Conservation (phyloP, 2,113 vertebrate species). For the Lepisosteus osseus region DNA sequence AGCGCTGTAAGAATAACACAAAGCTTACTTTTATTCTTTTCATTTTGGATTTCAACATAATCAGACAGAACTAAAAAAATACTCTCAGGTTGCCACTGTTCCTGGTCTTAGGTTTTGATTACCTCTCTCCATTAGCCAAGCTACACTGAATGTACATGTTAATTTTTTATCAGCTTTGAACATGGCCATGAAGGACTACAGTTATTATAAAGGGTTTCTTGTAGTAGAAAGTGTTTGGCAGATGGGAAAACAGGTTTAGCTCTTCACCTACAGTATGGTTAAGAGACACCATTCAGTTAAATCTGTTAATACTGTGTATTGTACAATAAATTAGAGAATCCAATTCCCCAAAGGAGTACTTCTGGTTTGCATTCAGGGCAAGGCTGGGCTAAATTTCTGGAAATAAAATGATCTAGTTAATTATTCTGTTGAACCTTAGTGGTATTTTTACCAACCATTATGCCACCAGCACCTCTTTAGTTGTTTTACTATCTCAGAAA, state of each 20-base stretch:
- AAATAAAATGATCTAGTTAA: no score
- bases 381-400: no score
- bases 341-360: no score
- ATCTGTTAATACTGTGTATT: no score
- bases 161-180: neutral
- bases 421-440: no score
- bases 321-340: no score
- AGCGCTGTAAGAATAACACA: neutral
- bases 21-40: neutral
- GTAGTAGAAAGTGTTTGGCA: neutral
- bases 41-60: neutral
- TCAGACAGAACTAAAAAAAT: neutral
- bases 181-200: neutral
- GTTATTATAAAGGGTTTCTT: neutral
- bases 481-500: no score
- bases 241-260: neutral
- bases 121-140: neutral
- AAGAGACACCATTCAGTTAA: no score
- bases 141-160: neutral
- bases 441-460: no score
- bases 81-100: neutral
- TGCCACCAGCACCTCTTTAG: no score
- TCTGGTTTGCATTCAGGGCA: no score
- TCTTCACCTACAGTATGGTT: no score
- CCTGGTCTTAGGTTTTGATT: neutral